These are phyloP conservation scores for Philantomba maxwellii DNA, from an alignment of 2,113 vertebrate genomes.

Conservation along the genomic window DNA sequence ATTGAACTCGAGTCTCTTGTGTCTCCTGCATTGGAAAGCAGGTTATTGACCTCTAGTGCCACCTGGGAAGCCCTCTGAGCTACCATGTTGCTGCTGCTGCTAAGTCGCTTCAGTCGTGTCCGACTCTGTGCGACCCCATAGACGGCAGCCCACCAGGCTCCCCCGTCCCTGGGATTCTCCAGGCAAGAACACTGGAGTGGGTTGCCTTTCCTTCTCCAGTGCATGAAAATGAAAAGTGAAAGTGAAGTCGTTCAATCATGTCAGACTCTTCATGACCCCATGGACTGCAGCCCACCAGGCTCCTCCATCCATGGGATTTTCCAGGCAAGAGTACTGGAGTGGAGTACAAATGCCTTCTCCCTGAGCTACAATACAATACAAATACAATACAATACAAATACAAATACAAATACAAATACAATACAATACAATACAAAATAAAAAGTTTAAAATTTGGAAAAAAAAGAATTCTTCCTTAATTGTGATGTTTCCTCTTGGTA, in stretches of 20 bases:
- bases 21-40: neutral
- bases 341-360: no score
- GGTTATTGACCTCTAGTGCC: neutral
- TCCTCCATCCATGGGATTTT: neutral
- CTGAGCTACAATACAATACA: neutral
- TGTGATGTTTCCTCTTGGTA: neutral
- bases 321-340: neutral
- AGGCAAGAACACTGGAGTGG: neutral
- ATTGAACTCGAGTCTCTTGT: neutral
- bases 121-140: neutral
- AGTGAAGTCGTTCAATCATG: accelerated
- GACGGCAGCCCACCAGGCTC: neutral
- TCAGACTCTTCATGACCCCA: neutral
- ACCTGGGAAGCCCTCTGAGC: neutral
- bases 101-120: neutral
- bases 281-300: neutral
- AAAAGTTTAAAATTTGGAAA: neutral
- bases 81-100: neutral
- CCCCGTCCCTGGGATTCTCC: neutral
- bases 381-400: no score
- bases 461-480: neutral
- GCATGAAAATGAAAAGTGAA: no score
- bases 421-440: neutral
- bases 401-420: no score
- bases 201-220: neutral